Conservation (phyloP, 2,797 vertebrate genomes). For the Alcedo quadribrachys region DNA sequence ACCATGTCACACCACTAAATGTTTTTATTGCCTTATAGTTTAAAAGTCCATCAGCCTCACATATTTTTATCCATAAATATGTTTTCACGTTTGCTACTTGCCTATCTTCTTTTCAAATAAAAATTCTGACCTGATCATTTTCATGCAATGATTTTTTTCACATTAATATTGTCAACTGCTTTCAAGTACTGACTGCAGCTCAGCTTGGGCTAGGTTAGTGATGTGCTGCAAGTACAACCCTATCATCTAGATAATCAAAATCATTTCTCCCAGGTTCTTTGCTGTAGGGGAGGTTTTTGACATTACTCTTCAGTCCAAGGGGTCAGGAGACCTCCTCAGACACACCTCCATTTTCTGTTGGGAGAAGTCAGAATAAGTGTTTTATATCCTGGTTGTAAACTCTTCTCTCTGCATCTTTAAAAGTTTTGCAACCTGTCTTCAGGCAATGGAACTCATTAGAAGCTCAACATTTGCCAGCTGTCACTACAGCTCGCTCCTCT, state of each 20-base stretch:
- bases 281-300: background rate
- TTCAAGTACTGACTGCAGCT: background rate
- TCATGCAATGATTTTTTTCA: background rate
- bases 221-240: background rate
- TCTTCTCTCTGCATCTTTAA: background rate
- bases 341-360: background rate
- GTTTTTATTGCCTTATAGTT: background rate
- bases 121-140: background rate
- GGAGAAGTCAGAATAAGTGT: background rate
- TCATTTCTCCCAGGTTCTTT: background rate
- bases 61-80: background rate
- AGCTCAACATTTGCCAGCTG: constrained; percentile 22
- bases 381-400: background rate
- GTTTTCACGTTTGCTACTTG: background rate
- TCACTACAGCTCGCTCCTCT: constrained; percentile 8
- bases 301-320: background rate
- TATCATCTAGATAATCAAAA: background rate
- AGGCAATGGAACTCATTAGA: constrained; percentile 29
- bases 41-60: background rate
- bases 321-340: background rate
- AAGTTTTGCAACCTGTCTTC: constrained; percentile 29
- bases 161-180: background rate
- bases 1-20: background rate
- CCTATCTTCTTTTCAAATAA: background rate
- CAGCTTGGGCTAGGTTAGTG: background rate